Evolutionary conservation across 37 sponge, comb jelly and placozoan genomes (phyloP), one percentile per base, ranked within the genome.

Genomic region (Theonella swinhoei): DNA sequence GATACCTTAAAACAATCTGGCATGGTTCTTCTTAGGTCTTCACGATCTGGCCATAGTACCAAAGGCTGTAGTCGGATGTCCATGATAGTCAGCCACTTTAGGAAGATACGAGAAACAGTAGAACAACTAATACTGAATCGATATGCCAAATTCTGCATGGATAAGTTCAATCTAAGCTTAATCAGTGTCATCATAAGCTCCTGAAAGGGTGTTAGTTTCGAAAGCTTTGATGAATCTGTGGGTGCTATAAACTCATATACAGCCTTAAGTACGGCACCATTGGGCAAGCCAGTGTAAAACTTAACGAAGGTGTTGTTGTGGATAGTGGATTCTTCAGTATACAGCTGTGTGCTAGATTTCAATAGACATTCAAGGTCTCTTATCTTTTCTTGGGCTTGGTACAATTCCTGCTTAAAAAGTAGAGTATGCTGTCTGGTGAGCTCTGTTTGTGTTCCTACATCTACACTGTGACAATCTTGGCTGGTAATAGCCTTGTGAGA

Each of bases 1-100:
- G 33, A 67, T 29, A 29, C 31, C 36, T 35, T 24, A 62, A 84
- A 91, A 37, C 54, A 66, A 39, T 72, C 43, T 0, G 91, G 91
- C 66, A 86, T 42, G 0, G 81, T 87, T 39, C 64, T 75, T 63
- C 63, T 39, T 4, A 91, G 62, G 33, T 40, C 68, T 17, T 84
- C 89, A 35, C 87, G 34, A 19, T 85, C 82, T 43, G 89, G 90
- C 86, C 93, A 91, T 14, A 84, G 34, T 39, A 91, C 76, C 42
- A 91, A 63, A 62, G 54, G 85, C 32, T 60, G 42, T 17, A 91
- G 32, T 64, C 37, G 58, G 11, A 62, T 0, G 24, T 74, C 23
- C 37, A 64, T 32, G 24, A 67, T 38, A 28, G 29, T 42, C 32
- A 81, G 39, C 20, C 38, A 66, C 0, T 19, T 34, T 23, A 33